Evolutionary conservation across 2,113 vertebrate species (phyloP), one percentile per base, ranked within the genome.

Genomic region (Otis tarda): DNA sequence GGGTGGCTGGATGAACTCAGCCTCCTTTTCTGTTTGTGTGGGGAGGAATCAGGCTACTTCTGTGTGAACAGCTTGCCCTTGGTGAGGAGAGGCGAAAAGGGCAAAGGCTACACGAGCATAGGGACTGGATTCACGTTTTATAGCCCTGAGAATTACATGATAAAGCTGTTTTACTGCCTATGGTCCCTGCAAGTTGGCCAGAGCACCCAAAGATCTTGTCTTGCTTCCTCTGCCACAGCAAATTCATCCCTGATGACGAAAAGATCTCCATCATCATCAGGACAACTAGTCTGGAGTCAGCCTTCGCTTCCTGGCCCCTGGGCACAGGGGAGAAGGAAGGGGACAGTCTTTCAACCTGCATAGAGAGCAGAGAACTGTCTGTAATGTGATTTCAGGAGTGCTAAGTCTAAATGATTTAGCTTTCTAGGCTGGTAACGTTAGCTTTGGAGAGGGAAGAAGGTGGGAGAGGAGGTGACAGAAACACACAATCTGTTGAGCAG

Each of bases 291-390:
- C 23, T 56, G 23, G 24, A 47, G 15, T 30, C 19, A 57, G 9
- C 61, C 23, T 74, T 14, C 0, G 2, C 24, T 14, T 49, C 15
- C 22, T 60, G n/a, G 13, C 14, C 9, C 16, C 12, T 0, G 1
- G 22, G 18, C 1, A 0, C 41, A 25, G 16, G 17, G 39, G 2
- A 25, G 13, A 43, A 23, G 45, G 24, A 47, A 68, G 12, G 28
- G 55, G 30, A 24, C 7, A 8, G 41, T 37, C 49, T 76, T 49
- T 65, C 25, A 82, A 8, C n/a, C 25, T 0, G 0, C 8, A n/a
- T 6, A 18, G 53, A 49, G 5, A 49, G 35, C 8, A 14, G 37
- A 56, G 19, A 59, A 11, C 25, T 33, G 22, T 59, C 41, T 68
- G 50, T 63, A 80, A 39, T 20, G 20, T 84, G 55, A 16, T 43